Base-by-base conservation (phyloP, 1,140 invertebrate species). In the Drosophila azteca region DNA sequence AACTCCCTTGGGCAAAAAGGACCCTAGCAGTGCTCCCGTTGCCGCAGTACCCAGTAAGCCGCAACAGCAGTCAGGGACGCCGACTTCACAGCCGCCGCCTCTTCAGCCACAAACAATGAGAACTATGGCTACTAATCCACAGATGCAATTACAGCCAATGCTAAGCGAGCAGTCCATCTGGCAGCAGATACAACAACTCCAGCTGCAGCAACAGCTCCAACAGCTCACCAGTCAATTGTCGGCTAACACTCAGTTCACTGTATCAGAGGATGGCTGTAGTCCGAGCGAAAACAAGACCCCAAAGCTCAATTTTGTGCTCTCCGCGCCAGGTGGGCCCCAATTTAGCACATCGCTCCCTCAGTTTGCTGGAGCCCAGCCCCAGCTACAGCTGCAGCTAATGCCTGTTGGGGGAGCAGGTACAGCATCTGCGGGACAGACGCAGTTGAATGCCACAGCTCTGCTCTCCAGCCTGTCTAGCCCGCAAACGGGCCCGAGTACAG, bases 261-360 rank as follows among this genome's bases (percentile, higher is more conserved):
- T 58, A 24, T 22, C 49, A 29, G 71, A 77, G 6, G 83, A 90
- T 45, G 41, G 46, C 0, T 15, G 55, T 0, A 66, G 63, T 41
- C 43, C 75, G 1, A 24, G 64, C 8, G 90, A 91, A 8, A 74
- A 68, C 70, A 92, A 93, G 48, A 92, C 93, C 53, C 92, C 92
- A 1, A 93, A 93, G 87, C 78, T 91, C 0, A 92, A 92, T 69
- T 90, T 92, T 31, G 81, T 92, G 11, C 46, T 92, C 0, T 81
- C 91, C 0, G 77, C 90, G 9, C 77, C 88, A 3, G n/a, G 71
- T 7, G 3, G 71, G 5, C 60, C 67, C 41, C 22, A 71, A 57
- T 46, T 60, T 61, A 39, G 57, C 63, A 29, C 65, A 52, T 69
- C 24, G 11, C 39, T 22, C 24, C 45, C 45, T 22, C 76, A 44